These are phyloP conservation scores for Hesperophylax magnus DNA, from an alignment of 1,140 invertebrate genomes.

Conservation along the genomic window DNA sequence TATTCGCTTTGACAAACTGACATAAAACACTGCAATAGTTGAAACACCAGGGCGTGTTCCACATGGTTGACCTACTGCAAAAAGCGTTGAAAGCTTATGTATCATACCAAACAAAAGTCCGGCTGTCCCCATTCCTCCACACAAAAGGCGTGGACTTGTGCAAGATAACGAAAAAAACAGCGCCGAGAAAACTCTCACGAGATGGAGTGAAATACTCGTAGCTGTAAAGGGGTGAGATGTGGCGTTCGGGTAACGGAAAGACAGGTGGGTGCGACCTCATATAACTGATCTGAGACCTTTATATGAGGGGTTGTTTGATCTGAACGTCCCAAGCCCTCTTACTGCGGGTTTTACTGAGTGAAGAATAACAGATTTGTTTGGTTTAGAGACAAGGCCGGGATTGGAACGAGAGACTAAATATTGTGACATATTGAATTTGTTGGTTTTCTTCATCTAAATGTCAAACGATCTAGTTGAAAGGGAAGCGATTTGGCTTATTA, in stretches of 20 bases:
- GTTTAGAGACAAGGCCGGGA: not conserved
- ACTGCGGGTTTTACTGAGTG: not conserved
- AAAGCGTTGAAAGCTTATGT: no score
- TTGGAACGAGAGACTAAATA: not conserved
- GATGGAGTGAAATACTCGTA: not conserved
- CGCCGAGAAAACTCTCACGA: slow-evolving; percentile 3
- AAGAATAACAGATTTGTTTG: slow-evolving; percentile 23
- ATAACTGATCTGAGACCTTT: not conserved
- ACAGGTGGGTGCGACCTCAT: not conserved
- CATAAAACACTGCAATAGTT: no score
- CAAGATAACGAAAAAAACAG: slow-evolving; percentile 2
- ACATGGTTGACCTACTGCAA: no score
- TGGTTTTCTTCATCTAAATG: not conserved
- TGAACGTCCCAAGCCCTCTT: not conserved
- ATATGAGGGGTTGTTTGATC: not conserved
- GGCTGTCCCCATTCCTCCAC: not conserved
- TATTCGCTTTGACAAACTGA: no score
- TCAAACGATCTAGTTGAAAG: not conserved
- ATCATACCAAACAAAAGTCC: no score
- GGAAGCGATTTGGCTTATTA: no score
- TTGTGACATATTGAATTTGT: not conserved
- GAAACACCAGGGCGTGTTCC: no score
- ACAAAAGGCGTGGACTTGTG: not conserved
- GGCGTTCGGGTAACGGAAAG: slow-evolving; percentile 1
- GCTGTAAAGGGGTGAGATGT: not conserved